Base-by-base conservation (phyloP, 2,888 invertebrate genomes). In the Macrosiphum euphorbiae region DNA sequence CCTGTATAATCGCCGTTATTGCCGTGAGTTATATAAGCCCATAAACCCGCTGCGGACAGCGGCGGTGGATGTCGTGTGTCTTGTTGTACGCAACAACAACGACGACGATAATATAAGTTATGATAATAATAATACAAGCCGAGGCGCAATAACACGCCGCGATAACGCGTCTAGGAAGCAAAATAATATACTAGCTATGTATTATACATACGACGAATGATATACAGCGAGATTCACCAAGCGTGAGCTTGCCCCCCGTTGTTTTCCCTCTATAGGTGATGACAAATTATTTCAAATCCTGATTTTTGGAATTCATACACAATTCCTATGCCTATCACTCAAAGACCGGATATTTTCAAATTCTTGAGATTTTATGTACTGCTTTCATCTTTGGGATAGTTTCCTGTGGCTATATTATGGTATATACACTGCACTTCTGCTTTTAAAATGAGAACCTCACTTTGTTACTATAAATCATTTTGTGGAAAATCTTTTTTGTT, bases 1-100 rank as follows among this genome's bases (percentile, higher is more conserved):
- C 52, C 50, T 24, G 11, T 55, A 41, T 26, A 90, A 90, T 90
- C 50, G 67, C 50, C 47, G 78, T 90, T 90, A 90, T 90, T 50
- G 61, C 67, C 90, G 41, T 67, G 67, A 44, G 78, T 78, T 89
- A 86, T 58, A 58, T 41, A 41, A 44, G 44, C 89, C 58, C 89
- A 89, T 88, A 88, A 55, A 89, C 35, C 20, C 78, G 35, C 78
- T 7, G n/a, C 61, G 47, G 44, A 90, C 67, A 90, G 20, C 44
- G 28, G 20, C 28, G 28, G 55, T 52, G 89, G 26, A 41, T 58
- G 47, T 58, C 58, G 89, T 58, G 26, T 90, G 67, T 67, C 44
- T 87, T 87, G n/a, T 87, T 44, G 44, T 44, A 44, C n/a, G n/a
- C n/a, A n/a, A n/a, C 44, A 44, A n/a, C 78, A 78, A 78, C 35